These are phyloP conservation scores for Lepidurus couesii DNA, from an alignment of 1,140 invertebrate species.

Conservation along the genomic window DNA sequence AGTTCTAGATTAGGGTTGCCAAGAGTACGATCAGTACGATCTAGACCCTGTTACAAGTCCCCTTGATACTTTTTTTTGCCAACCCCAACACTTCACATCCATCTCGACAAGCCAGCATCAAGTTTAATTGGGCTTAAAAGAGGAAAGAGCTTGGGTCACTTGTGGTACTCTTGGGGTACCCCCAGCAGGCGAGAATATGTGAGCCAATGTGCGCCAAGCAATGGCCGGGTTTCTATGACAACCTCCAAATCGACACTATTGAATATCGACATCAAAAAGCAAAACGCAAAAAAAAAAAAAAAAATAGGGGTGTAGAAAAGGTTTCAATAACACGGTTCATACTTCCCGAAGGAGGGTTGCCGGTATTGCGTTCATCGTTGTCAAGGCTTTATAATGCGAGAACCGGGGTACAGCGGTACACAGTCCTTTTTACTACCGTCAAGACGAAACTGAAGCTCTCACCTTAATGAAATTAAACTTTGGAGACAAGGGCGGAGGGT, in stretches of 20 bases:
- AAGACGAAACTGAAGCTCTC: constrained; percentile 14
- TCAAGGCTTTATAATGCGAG: no score
- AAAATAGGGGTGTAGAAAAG: not conserved
- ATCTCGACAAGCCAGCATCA: constrained; percentile 13
- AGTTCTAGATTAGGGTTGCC: not conserved
- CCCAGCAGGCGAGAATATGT: not conserved
- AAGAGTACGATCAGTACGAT: not conserved
- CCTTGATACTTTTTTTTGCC: not conserved
- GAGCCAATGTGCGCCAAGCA: constrained; percentile 14
- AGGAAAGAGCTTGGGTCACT: constrained; percentile 7
- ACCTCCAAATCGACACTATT: constrained; percentile 19
- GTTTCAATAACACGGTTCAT: not conserved
- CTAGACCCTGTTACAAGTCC: not conserved
- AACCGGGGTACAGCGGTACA: no score
- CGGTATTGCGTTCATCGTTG: not conserved
- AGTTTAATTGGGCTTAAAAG: constrained; percentile 19
- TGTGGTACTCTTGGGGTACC: not conserved
- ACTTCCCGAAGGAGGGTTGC: not conserved
- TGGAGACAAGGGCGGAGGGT: not conserved
- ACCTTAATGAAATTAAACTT: constrained; percentile 20
- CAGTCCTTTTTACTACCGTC: not conserved
- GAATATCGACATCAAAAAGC: not conserved
- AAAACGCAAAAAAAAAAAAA: not conserved
- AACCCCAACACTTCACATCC: not conserved
- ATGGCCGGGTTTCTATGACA: constrained; percentile 21